Conservation (phyloP, 1,140 invertebrate genomes). For the Diuraphis noxia region DNA sequence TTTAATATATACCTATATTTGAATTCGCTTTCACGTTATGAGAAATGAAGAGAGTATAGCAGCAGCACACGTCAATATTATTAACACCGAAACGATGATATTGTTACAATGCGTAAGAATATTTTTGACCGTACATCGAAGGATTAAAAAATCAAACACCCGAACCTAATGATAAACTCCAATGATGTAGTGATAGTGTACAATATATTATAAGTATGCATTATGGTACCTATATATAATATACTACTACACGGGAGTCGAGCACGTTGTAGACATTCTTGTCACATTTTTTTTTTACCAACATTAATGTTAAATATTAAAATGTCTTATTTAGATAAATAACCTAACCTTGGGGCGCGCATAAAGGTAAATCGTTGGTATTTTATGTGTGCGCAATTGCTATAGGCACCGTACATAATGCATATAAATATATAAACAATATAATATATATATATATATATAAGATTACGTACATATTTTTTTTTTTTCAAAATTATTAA, state of each 20-base stretch:
- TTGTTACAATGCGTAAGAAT: not conserved
- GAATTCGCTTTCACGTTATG: not conserved
- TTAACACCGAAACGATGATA: not conserved
- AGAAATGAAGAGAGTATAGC: no score
- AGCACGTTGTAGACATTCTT: not conserved
- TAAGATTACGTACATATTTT: no score
- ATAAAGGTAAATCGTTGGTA: not conserved
- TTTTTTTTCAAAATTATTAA: no score
- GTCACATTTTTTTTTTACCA: not conserved
- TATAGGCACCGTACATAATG: not conserved
- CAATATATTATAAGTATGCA: not conserved
- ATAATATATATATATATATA: no score
- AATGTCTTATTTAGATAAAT: slow-evolving; percentile 10
- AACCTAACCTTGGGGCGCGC: not conserved
- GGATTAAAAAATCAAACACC: not conserved
- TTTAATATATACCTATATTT: no score
- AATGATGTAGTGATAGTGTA: not conserved
- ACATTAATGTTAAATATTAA: not conserved
- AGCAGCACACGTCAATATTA: not conserved
- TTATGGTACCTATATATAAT: no score
- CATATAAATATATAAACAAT: no score
- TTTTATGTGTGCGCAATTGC: not conserved
- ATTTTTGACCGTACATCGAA: not conserved
- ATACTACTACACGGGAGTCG: not conserved
- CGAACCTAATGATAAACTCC: not conserved